Conservation (phyloP, 2,797 vertebrate genomes). For the Amblyraja radiata region DNA sequence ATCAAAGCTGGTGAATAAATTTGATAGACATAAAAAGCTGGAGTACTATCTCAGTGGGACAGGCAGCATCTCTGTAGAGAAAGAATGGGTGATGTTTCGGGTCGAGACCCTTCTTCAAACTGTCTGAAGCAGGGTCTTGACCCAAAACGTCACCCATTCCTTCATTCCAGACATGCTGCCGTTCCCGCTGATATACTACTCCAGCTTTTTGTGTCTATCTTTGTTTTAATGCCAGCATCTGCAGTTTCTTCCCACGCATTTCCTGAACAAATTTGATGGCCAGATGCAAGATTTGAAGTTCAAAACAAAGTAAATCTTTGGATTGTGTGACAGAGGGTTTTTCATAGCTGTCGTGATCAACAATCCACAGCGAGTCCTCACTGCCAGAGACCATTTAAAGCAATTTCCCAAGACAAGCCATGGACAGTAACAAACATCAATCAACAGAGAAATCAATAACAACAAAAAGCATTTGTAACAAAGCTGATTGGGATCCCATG, state of each 20-base stretch:
- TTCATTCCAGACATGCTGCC: too few relatives aligned
- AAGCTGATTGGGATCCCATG: background rate
- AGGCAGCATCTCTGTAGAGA: too few relatives aligned
- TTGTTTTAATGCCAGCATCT: too few relatives aligned
- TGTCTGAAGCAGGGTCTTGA: too few relatives aligned
- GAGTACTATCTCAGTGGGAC: too few relatives aligned
- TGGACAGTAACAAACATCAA: background rate
- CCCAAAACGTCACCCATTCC: too few relatives aligned
- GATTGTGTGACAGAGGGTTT: background rate
- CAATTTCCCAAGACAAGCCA: background rate
- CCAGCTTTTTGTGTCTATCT: too few relatives aligned
- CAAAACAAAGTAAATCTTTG: background rate
- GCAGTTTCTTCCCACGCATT: too few relatives aligned
- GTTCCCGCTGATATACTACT: too few relatives aligned
- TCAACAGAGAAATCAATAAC: background rate
- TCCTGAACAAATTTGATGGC: background rate
- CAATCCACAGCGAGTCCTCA: background rate
- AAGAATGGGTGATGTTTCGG: too few relatives aligned
- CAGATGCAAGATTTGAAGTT: background rate
- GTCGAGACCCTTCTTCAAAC: too few relatives aligned
- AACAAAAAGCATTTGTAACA: background rate
- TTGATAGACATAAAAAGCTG: too few relatives aligned
- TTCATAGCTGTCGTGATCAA: background rate
- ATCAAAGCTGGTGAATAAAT: background rate
- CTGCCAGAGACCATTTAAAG: background rate